phyloP scores from a whole-genome alignment of 2,113 vertebrate species.

The Cavia aperea region DNA sequence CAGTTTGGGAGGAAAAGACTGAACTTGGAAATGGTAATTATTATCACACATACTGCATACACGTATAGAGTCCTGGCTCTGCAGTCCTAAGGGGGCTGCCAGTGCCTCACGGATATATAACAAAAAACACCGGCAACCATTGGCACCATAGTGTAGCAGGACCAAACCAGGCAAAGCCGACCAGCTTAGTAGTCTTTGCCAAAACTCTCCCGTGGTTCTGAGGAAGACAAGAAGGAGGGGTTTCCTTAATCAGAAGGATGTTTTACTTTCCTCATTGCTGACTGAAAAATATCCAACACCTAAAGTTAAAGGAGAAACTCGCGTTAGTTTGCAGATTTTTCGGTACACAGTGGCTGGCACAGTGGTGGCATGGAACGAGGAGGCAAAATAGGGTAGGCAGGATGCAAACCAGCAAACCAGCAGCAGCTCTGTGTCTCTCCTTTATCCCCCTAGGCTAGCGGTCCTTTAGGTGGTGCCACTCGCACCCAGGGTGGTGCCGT shows the following conservation, averaged over 20 bases:
- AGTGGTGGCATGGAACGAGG: background rate
- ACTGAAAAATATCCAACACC: background rate
- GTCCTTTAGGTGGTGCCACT: background rate
- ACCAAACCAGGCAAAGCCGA: background rate
- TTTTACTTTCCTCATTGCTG: background rate
- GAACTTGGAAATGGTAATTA: background rate
- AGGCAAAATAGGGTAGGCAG: background rate
- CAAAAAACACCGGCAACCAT: background rate
- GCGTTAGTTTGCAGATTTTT: too few relatives aligned
- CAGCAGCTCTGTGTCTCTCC: background rate
- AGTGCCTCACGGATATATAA: background rate
- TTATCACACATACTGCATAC: background rate
- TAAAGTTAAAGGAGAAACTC: background rate
- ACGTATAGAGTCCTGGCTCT: background rate
- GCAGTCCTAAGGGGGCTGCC: background rate
- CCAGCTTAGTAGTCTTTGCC: background rate
- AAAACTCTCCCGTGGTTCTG: background rate
- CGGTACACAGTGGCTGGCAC: background rate
- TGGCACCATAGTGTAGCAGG: background rate
- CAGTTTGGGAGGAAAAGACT: background rate
- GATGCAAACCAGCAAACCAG: background rate
- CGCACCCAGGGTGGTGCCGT: accelerated
- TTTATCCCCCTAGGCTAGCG: background rate
- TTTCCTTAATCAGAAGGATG: background rate
- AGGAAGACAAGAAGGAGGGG: background rate